Evolutionary conservation across 2,113 vertebrate genomes (phyloP).

Genomic region (Trachemys scripta): DNA sequence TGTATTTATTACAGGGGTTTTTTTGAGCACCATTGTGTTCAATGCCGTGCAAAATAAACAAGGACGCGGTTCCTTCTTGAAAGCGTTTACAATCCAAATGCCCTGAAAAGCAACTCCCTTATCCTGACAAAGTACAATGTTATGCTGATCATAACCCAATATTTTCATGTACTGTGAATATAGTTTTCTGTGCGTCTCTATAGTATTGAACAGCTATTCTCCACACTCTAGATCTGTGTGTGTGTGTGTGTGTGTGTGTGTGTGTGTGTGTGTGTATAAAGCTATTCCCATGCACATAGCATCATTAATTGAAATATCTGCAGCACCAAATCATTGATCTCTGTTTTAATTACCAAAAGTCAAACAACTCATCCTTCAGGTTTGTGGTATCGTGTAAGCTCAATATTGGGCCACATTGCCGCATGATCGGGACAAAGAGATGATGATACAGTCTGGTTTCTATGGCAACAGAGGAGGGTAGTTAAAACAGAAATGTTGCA

Average conservation of each 20-base stretch:
- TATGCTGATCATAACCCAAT: not conserved
- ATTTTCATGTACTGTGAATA: not conserved
- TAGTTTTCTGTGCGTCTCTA: not conserved
- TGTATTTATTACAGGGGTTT: not conserved
- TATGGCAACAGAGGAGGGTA: constrained; percentile 93
- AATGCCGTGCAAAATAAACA: not conserved
- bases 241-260: not conserved
- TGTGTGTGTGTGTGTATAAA: rapidly evolving
- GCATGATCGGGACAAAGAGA: constrained; percentile 86
- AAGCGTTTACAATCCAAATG: not conserved
- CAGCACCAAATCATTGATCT: not conserved
- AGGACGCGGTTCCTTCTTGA: not conserved
- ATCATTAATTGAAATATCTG: rapidly evolving
- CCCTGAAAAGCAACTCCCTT: rapidly evolving
- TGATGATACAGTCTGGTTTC: constrained; percentile 94
- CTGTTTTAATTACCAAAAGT: not conserved
- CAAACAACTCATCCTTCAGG: constrained; percentile 29
- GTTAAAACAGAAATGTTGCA: constrained; percentile 80
- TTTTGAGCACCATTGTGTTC: not conserved
- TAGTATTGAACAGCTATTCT: not conserved
- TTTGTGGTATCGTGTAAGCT: constrained; percentile 60
- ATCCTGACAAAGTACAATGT: not conserved
- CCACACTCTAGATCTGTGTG: not conserved
- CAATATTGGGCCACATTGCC: constrained; percentile 74
- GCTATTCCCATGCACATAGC: rapidly evolving